Conservation (phyloP, 2,888 invertebrate species). For the Mystacides longicornis region DNA sequence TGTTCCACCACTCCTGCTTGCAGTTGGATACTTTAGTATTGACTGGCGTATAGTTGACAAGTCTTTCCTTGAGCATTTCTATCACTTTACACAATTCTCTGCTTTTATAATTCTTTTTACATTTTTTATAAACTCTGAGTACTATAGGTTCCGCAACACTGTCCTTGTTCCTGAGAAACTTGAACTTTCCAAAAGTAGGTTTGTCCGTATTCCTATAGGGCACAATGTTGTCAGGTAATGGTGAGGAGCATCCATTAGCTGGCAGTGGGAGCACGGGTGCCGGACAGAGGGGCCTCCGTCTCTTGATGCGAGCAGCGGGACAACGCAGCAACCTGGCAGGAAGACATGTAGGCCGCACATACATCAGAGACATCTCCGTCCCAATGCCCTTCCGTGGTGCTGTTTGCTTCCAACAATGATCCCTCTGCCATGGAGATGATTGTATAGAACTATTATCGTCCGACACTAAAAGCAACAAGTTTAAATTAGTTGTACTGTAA, state of each 20-base stretch:
- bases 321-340: constrained; percentile 38
- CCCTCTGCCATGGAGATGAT: constrained; percentile 85
- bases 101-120: constrained; percentile 14
- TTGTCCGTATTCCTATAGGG: constrained; percentile 33
- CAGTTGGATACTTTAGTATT: constrained; percentile 42
- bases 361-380: constrained; percentile 66
- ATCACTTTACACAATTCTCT: constrained; percentile 37
- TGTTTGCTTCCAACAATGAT: constrained; percentile 83
- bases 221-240: constrained; percentile 23
- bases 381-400: constrained; percentile 66
- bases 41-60: constrained; percentile 38
- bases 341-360: constrained; percentile 52
- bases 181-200: constrained; percentile 27
- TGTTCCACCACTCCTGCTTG: constrained; percentile 47
- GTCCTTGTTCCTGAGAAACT: constrained; percentile 20
- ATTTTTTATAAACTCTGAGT: constrained; percentile 44
- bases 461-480: constrained; percentile 59
- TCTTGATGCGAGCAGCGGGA: constrained; percentile 46
- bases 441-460: constrained; percentile 88
- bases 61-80: constrained; percentile 39
- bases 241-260: constrained; percentile 31
- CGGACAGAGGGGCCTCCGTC: constrained; percentile 60
- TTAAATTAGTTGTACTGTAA: too few relatives aligned
- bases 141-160: constrained; percentile 28
- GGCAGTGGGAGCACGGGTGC: constrained; percentile 29